Evolutionary conservation across 2,113 vertebrate species (phyloP), one percentile per base, ranked within the genome.

Genomic region (Psephotus haematonotus): DNA sequence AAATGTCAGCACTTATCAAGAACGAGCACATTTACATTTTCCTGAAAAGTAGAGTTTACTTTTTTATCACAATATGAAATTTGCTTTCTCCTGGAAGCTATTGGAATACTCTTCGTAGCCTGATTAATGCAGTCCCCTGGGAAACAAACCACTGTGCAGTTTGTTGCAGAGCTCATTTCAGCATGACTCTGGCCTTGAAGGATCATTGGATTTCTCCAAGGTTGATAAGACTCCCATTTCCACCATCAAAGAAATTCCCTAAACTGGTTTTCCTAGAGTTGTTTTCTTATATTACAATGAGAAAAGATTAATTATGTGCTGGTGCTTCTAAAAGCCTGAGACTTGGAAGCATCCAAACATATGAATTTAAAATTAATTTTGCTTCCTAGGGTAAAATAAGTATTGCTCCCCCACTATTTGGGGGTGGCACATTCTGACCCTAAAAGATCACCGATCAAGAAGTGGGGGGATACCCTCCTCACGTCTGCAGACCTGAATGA

Each of bases 391-490:
- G 13, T 89, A 35, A 87, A 85, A 70, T n/a, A 37, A 52, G 62
- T 75, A 55, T 17, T 57, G 9, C 12, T 81, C 20, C 23, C 49
- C 22, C 22, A 14, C 12, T 0, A 0, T n/a, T 88, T 44, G 44
- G 20, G 35, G 46, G 17, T 39, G 65, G 13, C 62, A 76, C 0
- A 1, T 49, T n/a, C 24, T 65, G 83, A 78, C 47, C 47, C 37
- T 44, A 41, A 47, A 60, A 85, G 19, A 59, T 87, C n/a, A 29
- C 31, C 74, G 74, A 18, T 44, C 13, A 22, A 68, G 29, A 85
- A 77, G 8, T 35, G n/a, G 5, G 23, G 47, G 13, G 29, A n/a
- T 72, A n/a, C 22, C 25, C 6, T 67, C 46, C 49, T 70, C 68
- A 31, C 7, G 27, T 82, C 68, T 82, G 57, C 80, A 67, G 67